phyloP scores from a whole-genome alignment of 2,113 vertebrate species.

The Mobula birostris region DNA sequence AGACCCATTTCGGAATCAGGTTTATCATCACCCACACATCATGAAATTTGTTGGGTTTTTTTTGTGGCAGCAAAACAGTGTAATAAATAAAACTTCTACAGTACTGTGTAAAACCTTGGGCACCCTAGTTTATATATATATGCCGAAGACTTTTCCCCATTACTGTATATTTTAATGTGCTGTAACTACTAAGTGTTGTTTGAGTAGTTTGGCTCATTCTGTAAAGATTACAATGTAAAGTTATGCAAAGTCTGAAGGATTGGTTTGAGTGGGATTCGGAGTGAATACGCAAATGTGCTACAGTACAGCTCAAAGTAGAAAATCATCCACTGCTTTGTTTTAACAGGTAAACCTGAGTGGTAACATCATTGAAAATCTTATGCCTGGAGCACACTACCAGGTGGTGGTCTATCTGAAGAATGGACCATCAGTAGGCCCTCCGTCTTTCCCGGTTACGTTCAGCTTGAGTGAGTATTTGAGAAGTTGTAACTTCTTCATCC shows the following conservation, averaged over 20 bases:
- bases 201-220: background rate
- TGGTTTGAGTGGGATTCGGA: background rate
- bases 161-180: background rate
- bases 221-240: background rate
- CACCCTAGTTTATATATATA: too few species aligned
- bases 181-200: background rate
- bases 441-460: slow-evolving; percentile 84
- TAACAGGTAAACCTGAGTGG: slow-evolving; percentile 82
- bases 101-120: too few species aligned
- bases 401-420: slow-evolving; percentile 80
- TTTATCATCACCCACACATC: too few species aligned
- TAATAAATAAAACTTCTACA: too few species aligned
- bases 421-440: slow-evolving; percentile 78
- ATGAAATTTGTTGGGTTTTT: too few species aligned
- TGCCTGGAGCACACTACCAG: slow-evolving; percentile 85
- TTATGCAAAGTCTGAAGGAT: background rate
- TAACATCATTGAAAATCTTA: slow-evolving; percentile 75
- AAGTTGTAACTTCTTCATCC: background rate
- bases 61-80: too few species aligned
- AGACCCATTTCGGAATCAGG: too few species aligned
- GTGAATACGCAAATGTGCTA: background rate
- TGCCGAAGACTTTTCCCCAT: too few species aligned
- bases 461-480: slow-evolving; percentile 71
- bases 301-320: background rate
- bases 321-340: background rate